Conservation (phyloP, 2,797 vertebrate genomes). For the Benthosema pterotum region DNA sequence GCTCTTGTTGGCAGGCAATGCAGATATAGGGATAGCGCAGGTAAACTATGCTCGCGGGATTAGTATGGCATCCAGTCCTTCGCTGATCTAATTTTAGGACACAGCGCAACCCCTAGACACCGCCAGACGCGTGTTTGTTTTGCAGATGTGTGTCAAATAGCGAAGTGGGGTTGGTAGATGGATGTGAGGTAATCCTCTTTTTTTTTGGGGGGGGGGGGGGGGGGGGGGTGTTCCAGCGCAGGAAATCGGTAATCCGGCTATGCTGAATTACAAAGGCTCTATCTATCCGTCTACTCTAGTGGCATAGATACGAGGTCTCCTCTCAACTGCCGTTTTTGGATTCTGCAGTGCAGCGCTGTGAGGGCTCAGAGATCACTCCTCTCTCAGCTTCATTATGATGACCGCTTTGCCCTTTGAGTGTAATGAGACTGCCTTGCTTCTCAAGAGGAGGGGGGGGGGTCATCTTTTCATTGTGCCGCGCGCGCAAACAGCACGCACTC, state of each 20-base stretch:
- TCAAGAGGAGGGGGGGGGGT: constrained; percentile 26
- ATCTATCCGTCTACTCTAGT: constrained; percentile 39
- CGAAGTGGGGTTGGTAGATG: constrained; percentile 61
- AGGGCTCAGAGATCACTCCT: constrained; percentile 54
- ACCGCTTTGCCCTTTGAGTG: constrained; percentile 77
- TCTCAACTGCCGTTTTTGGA: constrained; percentile 59
- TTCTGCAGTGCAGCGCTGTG: constrained; percentile 52
- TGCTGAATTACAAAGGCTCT: constrained; percentile 52
- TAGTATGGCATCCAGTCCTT: constrained; percentile 62
- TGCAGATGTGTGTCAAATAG: constrained; percentile 71
- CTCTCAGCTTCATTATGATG: constrained; percentile 75
- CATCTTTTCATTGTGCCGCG: constrained; percentile 17
- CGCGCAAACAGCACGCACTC: constrained; percentile 10
- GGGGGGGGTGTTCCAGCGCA: constrained; percentile 49
- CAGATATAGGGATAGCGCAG: constrained; percentile 58
- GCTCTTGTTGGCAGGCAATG: constrained; percentile 51
- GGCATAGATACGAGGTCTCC: constrained; percentile 43
- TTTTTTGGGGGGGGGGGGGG: constrained; percentile 6
- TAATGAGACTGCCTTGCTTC: constrained; percentile 68
- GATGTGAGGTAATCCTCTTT: constrained; percentile 76
- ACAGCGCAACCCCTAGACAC: constrained; percentile 32
- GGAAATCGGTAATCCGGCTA: constrained; percentile 65
- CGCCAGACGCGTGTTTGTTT: constrained; percentile 63
- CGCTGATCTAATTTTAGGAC: constrained; percentile 76
- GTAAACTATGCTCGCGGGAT: constrained; percentile 68